These are phyloP conservation scores for Helicoverpa armigera DNA, from an alignment of 1,140 invertebrate species.

Conservation along the genomic window DNA sequence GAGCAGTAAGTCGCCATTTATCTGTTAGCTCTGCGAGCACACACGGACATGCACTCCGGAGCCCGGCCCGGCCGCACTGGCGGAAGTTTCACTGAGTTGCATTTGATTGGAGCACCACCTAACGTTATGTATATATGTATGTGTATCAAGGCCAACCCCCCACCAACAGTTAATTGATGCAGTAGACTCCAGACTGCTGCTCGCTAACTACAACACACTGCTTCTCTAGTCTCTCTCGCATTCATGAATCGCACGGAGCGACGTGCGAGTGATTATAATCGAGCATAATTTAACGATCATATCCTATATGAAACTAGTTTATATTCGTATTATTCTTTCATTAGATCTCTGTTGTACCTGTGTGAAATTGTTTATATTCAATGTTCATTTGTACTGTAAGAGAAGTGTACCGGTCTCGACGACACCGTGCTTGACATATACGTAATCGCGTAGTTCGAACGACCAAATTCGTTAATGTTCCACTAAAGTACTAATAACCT, in stretches of 20 bases:
- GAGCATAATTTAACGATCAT: slow-evolving; percentile 83
- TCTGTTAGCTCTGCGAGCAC: slow-evolving; percentile 64
- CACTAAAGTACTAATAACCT: slow-evolving; percentile 65
- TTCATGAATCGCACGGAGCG: slow-evolving; percentile 78
- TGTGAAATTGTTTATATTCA: slow-evolving; percentile 82
- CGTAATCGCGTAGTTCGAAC: slow-evolving; percentile 68
- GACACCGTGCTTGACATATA: slow-evolving; percentile 73
- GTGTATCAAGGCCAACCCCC: slow-evolving; percentile 76
- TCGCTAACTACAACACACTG: slow-evolving; percentile 79
- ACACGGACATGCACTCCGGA: slow-evolving; percentile 24
- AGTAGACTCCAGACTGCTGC: slow-evolving; percentile 81
- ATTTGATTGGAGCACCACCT: slow-evolving; percentile 68
- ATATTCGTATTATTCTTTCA: slow-evolving; percentile 86
- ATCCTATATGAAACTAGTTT: slow-evolving; percentile 84
- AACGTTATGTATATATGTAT: slow-evolving; percentile 73
- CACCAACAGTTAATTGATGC: slow-evolving; percentile 85
- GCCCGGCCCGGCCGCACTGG: background rate
- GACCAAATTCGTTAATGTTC: slow-evolving; percentile 70
- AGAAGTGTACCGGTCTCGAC: slow-evolving; percentile 73
- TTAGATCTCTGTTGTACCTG: slow-evolving; percentile 87
- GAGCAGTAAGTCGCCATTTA: slow-evolving; percentile 76
- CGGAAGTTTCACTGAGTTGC: slow-evolving; percentile 55
- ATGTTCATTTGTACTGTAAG: slow-evolving; percentile 81
- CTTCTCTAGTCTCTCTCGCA: slow-evolving; percentile 85
- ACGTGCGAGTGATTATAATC: slow-evolving; percentile 74